phyloP scores from a whole-genome alignment of 2,797 vertebrate genomes.

The Apogon talboti region DNA sequence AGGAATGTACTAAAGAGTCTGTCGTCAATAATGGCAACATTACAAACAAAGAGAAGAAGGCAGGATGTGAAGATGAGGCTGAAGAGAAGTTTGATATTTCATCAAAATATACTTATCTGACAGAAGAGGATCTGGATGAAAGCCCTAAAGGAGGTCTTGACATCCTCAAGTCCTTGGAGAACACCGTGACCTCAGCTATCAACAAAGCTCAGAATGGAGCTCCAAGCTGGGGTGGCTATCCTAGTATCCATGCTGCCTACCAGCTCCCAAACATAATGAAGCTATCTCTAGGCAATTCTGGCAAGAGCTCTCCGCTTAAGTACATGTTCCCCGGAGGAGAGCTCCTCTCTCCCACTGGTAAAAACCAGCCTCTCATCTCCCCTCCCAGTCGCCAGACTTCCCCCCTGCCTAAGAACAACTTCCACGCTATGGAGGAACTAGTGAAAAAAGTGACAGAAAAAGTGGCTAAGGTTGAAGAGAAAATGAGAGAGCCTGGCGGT shows the following conservation, averaged over 20 bases:
- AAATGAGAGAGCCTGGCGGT: slow-evolving; percentile 89
- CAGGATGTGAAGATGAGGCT: slow-evolving; percentile 83
- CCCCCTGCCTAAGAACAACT: slow-evolving; percentile 94
- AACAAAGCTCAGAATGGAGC: slow-evolving; percentile 99
- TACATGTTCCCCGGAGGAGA: slow-evolving; percentile 92
- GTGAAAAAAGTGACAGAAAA: slow-evolving; percentile 98
- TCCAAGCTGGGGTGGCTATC: slow-evolving; percentile 98
- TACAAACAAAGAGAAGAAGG: slow-evolving; percentile 88
- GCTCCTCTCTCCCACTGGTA: slow-evolving; percentile 87
- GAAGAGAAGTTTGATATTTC: slow-evolving; percentile 96
- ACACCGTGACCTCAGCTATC: slow-evolving; percentile 97
- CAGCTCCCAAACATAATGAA: slow-evolving; percentile 99
- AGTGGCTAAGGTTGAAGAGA: slow-evolving; percentile 96
- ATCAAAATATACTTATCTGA: slow-evolving; percentile 97
- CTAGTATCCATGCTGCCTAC: slow-evolving; percentile 99
- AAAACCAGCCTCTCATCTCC: slow-evolving; percentile 90
- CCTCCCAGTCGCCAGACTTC: slow-evolving; percentile 93
- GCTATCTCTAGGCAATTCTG: slow-evolving; percentile 91
- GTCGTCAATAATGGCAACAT: slow-evolving; percentile 62
- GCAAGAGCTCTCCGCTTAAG: slow-evolving; percentile 90
- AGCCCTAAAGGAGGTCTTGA: slow-evolving; percentile 97
- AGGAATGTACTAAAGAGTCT: slow-evolving; percentile 85
- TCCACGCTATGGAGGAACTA: slow-evolving; percentile 97
- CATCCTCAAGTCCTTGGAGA: slow-evolving; percentile 97
- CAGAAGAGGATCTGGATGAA: slow-evolving; percentile 96